phyloP scores from a whole-genome alignment of 1,140 invertebrate species.

The Microplitis mediator region DNA sequence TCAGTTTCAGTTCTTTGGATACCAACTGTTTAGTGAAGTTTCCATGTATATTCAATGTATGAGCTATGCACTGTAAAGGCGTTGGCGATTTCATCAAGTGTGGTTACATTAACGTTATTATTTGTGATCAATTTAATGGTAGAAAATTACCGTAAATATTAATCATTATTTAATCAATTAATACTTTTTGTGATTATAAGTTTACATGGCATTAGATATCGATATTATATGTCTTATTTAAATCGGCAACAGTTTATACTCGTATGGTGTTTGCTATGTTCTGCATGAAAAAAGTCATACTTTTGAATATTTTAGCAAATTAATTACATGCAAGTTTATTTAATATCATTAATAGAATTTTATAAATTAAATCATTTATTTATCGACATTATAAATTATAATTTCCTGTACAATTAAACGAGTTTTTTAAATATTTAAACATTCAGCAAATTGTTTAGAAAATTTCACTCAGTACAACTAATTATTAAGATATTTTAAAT shows the following conservation, averaged over 20 bases:
- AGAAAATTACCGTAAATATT: background rate
- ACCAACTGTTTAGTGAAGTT: constrained; percentile 18
- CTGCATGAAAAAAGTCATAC: too few relatives aligned
- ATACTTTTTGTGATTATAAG: background rate
- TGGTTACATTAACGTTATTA: constrained; percentile 39
- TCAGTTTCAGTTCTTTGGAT: background rate
- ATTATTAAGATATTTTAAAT: too few relatives aligned
- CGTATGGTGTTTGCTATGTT: too few relatives aligned
- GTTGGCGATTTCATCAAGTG: constrained; percentile 50
- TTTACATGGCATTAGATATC: too few relatives aligned
- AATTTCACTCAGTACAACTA: too few relatives aligned
- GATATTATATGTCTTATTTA: too few relatives aligned
- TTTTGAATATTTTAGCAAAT: too few relatives aligned
- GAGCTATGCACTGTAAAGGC: constrained; percentile 57
- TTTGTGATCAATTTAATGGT: constrained; percentile 29
- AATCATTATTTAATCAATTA: background rate
- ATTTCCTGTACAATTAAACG: background rate
- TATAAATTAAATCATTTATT: too few relatives aligned
- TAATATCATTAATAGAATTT: too few relatives aligned
- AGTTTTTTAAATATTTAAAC: background rate
- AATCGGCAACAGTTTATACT: too few relatives aligned
- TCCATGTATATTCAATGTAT: constrained; percentile 34
- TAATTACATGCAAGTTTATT: too few relatives aligned
- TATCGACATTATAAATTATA: too few relatives aligned
- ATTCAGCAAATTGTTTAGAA: background rate